Evolutionary conservation across 2,888 invertebrate genomes (phyloP).

Genomic region (Argyresthia goedartella): DNA sequence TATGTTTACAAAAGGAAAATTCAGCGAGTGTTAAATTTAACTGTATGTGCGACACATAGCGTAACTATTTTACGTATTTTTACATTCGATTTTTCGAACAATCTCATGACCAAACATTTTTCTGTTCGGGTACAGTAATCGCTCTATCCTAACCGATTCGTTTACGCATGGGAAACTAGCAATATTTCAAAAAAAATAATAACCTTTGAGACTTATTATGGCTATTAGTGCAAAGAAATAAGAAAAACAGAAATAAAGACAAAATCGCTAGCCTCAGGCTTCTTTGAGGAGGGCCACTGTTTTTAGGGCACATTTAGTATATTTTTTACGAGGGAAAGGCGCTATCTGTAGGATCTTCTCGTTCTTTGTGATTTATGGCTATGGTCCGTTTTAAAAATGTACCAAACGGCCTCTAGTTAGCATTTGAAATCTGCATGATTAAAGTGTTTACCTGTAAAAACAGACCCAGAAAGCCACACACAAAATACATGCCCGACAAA

Average conservation of each 20-base stretch:
- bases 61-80: too few relatives aligned
- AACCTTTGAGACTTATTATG: constrained; percentile 46
- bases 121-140: too few relatives aligned
- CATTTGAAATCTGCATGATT: constrained; percentile 58
- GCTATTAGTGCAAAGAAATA: constrained; percentile 46
- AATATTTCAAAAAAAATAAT: constrained; percentile 41
- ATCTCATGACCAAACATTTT: too few relatives aligned
- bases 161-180: background rate
- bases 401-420: constrained; percentile 52
- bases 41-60: too few relatives aligned
- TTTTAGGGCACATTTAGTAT: constrained; percentile 39
- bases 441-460: background rate
- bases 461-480: background rate
- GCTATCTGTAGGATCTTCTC: constrained; percentile 47
- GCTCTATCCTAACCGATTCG: too few relatives aligned
- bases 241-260: constrained; percentile 41
- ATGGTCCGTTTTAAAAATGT: constrained; percentile 26
- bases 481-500: constrained; percentile 15
- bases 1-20: too few relatives aligned
- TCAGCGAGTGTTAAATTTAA: too few relatives aligned
- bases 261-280: constrained; percentile 41
- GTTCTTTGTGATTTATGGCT: constrained; percentile 45
- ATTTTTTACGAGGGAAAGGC: constrained; percentile 36
- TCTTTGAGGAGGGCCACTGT: constrained; percentile 58
- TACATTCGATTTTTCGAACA: too few relatives aligned